phyloP scores from a whole-genome alignment of 35 echinoderm and acorn worm genomes.

The Anneissia japonica region DNA sequence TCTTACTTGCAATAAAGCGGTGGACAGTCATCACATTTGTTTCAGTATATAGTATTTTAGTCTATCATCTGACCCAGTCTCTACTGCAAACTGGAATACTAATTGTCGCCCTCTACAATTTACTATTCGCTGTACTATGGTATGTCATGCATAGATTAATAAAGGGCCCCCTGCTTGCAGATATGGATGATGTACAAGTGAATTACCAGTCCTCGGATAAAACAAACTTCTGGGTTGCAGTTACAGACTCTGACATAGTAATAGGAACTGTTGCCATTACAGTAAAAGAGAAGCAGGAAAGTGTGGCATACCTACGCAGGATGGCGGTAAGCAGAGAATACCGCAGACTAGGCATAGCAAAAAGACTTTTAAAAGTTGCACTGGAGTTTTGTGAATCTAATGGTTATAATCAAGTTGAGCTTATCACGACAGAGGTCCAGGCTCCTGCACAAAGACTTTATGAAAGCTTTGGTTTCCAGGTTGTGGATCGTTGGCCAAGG shows the following conservation, averaged over 20 bases:
- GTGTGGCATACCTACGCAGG: conserved; percentile 26
- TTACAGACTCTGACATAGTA: neutral
- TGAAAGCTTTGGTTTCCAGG: conserved; percentile 32
- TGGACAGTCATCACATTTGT: neutral
- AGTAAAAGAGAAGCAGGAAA: conserved; percentile 3
- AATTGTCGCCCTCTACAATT: neutral
- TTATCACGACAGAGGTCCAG: conserved; percentile 38
- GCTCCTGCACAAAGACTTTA: conserved; percentile 29
- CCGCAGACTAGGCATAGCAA: conserved; percentile 28
- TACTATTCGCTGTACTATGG: neutral
- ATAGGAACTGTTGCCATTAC: conserved; percentile 29
- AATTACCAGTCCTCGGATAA: conserved; percentile 22
- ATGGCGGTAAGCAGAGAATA: conserved; percentile 19
- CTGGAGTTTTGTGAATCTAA: conserved; percentile 9
- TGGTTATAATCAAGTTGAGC: conserved; percentile 19
- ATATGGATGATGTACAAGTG: conserved; percentile 8
- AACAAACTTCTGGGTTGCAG: conserved; percentile 45
- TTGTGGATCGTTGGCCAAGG: neutral
- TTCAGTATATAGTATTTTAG: neutral
- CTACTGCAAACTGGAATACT: neutral
- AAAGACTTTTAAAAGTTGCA: conserved; percentile 16
- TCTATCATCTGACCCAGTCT: neutral
- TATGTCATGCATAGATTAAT: neutral
- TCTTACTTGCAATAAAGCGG: neutral
- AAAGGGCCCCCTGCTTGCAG: conserved; percentile 14